phyloP scores from a whole-genome alignment of 1,140 invertebrate genomes.

The Catajapyx aquilonaris region DNA sequence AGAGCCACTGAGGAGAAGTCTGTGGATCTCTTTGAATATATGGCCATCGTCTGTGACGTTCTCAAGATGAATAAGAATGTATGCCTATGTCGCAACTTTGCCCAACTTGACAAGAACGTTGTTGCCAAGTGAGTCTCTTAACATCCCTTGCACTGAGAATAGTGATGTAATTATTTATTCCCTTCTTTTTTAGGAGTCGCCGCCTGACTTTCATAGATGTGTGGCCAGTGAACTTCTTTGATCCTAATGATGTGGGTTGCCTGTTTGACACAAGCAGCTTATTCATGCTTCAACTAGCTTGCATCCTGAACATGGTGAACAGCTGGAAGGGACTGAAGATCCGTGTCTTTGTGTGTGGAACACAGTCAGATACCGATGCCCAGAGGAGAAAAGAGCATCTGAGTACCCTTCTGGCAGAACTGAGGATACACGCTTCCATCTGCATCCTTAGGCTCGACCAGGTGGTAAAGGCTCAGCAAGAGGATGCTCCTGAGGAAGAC shows the following conservation, averaged over 20 bases:
- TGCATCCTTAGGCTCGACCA: constrained; percentile 12
- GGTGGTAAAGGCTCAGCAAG: constrained; percentile 7
- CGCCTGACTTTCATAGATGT: constrained; percentile 73
- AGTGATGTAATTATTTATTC: background rate
- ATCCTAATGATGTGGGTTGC: constrained; percentile 46
- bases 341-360: constrained; percentile 59
- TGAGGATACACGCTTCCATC: constrained; percentile 30
- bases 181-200: constrained; percentile 12
- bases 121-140: constrained; percentile 35
- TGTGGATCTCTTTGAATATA: constrained; percentile 44
- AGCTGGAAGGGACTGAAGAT: constrained; percentile 61
- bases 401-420: constrained; percentile 28
- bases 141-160: constrained; percentile 2
- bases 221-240: constrained; percentile 82
- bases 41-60: constrained; percentile 67
- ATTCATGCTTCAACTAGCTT: constrained; percentile 91
- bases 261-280: constrained; percentile 68
- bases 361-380: no score
- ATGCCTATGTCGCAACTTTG: constrained; percentile 80
- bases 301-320: constrained; percentile 79
- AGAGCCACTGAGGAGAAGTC: constrained; percentile 14
- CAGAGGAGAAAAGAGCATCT: no score
- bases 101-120: constrained; percentile 49
- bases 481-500: constrained; percentile 8
- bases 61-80: constrained; percentile 87